Conservation (phyloP, 1,140 invertebrate genomes). For the Drosophila bocki region DNA sequence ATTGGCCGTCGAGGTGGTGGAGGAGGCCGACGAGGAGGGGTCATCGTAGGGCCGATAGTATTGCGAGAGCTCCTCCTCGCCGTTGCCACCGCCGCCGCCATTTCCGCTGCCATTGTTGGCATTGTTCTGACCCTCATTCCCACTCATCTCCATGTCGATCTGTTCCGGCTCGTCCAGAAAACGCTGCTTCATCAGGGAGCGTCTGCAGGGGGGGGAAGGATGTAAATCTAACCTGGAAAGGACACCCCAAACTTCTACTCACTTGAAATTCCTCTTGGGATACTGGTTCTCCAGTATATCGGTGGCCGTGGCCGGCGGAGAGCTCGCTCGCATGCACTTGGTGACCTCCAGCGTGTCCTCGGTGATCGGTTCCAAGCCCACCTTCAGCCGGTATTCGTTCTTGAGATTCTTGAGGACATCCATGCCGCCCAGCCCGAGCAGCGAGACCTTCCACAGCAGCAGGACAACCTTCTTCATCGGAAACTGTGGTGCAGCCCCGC, state of each 20-base stretch:
- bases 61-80: conserved; percentile 86
- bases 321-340: conserved; percentile 96
- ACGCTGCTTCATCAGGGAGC: conserved; percentile 91
- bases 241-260: conserved; percentile 15
- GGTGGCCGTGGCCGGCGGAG: conserved; percentile 96
- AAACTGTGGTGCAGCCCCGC: conserved; percentile 96
- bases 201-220: conserved; percentile 27
- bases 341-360: conserved; percentile 98
- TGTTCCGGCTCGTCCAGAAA: conserved; percentile 94
- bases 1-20: conserved; percentile 71
- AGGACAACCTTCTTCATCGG: conserved; percentile 99
- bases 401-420: conserved; percentile 92
- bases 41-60: conserved; percentile 86
- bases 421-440: conserved; percentile 96
- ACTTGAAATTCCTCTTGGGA: conserved; percentile 89
- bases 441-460: conserved; percentile 97
- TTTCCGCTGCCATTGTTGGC: conserved; percentile 60
- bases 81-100: conserved; percentile 68
- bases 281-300: conserved; percentile 96
- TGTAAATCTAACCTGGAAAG: not conserved
- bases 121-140: conserved; percentile 68
- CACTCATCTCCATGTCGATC: conserved; percentile 88
- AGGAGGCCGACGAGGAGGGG: conserved; percentile 69
- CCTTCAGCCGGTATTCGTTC: conserved; percentile 89
- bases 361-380: conserved; percentile 90